phyloP scores from a whole-genome alignment of 2,113 vertebrate genomes.

The Coracopsis vasa region DNA sequence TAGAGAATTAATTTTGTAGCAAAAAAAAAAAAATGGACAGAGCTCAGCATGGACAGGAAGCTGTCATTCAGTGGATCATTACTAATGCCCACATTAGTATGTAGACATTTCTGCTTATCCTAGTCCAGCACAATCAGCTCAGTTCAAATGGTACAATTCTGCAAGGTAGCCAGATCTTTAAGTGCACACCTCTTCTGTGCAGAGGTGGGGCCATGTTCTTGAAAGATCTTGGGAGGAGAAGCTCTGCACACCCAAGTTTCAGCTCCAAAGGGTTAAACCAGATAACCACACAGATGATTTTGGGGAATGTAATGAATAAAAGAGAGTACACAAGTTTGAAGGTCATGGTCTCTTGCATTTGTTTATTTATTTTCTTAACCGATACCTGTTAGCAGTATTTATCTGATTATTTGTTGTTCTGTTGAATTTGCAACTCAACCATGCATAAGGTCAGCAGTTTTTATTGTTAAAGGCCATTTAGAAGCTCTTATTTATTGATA shows the following conservation, averaged over 20 bases:
- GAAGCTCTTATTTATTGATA: conserved; percentile 85
- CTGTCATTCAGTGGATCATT: neutral
- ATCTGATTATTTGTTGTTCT: conserved; percentile 23
- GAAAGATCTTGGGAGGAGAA: neutral
- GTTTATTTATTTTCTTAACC: neutral
- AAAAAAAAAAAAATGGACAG: neutral
- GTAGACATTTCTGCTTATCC: neutral
- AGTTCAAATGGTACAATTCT: neutral
- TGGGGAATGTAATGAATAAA: neutral
- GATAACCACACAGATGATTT: neutral
- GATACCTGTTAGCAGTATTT: neutral
- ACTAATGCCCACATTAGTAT: neutral
- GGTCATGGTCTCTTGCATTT: neutral
- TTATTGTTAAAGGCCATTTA: conserved; percentile 80
- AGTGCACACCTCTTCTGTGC: neutral
- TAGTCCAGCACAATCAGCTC: neutral
- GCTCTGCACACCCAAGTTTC: neutral
- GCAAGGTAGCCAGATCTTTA: neutral
- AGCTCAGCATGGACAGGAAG: neutral
- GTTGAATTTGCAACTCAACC: conserved; percentile 73
- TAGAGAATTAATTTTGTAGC: neutral
- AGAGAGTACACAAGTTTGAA: neutral
- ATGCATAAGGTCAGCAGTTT: conserved; percentile 77
- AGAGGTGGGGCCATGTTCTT: neutral
- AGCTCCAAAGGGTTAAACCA: neutral